phyloP scores from a whole-genome alignment of 2,113 vertebrate genomes.

The Microtus oregoni region DNA sequence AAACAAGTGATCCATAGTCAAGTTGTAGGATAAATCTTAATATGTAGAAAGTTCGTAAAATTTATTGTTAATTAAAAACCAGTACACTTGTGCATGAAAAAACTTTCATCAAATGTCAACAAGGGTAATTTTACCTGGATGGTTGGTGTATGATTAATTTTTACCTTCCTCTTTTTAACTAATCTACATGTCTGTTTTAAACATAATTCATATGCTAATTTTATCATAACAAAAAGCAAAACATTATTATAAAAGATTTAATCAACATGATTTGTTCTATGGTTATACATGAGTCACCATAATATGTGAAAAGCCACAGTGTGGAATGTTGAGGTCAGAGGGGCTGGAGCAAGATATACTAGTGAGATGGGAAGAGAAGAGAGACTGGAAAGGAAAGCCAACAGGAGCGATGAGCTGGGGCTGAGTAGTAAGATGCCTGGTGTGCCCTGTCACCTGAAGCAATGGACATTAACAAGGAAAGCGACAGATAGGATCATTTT shows the following conservation, averaged over 20 bases:
- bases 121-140: slow-evolving; percentile 4
- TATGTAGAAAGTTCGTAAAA: not conserved
- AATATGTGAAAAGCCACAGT: not conserved
- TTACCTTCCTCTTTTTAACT: not conserved
- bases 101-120: not conserved
- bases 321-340: not conserved
- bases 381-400: not conserved
- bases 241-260: not conserved
- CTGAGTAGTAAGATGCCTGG: not conserved
- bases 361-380: not conserved
- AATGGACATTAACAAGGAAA: slow-evolving; percentile 34
- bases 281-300: not conserved
- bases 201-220: not conserved
- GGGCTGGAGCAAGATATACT: not conserved
- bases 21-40: slow-evolving; percentile 21
- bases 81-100: not conserved
- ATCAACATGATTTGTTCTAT: not conserved
- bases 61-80: not conserved
- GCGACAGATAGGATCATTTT: not conserved
- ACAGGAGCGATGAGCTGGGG: not conserved
- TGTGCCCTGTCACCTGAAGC: not conserved
- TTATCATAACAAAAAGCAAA: slow-evolving; percentile 4
- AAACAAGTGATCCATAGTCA: not conserved
- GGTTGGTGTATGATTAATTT: not conserved
- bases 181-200: not conserved